Base-by-base conservation (phyloP, 2,797 vertebrate species). In the Microchirus variegatus region DNA sequence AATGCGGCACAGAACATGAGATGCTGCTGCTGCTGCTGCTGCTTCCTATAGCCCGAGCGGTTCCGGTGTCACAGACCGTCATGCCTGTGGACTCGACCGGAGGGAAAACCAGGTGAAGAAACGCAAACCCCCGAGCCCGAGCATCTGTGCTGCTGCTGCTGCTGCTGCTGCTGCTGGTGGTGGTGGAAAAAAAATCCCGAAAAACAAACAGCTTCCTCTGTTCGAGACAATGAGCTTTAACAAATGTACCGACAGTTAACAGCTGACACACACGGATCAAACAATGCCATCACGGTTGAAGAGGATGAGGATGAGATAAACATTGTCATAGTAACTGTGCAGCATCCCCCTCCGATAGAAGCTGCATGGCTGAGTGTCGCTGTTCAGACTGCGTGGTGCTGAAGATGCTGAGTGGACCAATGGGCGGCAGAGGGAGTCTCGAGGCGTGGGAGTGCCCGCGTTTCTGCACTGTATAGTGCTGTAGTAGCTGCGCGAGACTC, bases 301-400 rank as follows among this genome's bases (percentile, higher is more conserved):
- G 50, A 19, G n/a, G 9, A 37, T n/a, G 17, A 11, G 5, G 14
- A 45, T 45, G 11, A 51, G 16, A 63, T 22, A 9, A 54, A 63
- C 19, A 18, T 53, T 44, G 66, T 54, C 63, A 75, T 47, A 62
- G 78, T 58, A 67, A 56, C 62, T 41, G 60, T 53, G 77, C 60
- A 53, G 58, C 78, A 76, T 84, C 82, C 73, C 73, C 60, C 1
- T 58, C 9, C 57, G 67, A 35, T 54, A 67, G 37, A 19, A 40
- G 80, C 78, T 48, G 83, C 61, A 9, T 31, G 77, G 69, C 70
- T 59, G 71, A 16, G 80, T 68, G 89, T 85, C 90, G 92, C 92
- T 94, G 92, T 93, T 88, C 93, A 84, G 76, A 51, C 70, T 87
- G 83, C 72, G 71, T 82, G 92, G 92, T 93, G 93, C 92, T 93